Percentiles rank a stretch among this genome's conserved stretches.
phyloP scores from a whole-genome alignment of 2,888 invertebrate species.

The Mesochorus sp. region DNA sequence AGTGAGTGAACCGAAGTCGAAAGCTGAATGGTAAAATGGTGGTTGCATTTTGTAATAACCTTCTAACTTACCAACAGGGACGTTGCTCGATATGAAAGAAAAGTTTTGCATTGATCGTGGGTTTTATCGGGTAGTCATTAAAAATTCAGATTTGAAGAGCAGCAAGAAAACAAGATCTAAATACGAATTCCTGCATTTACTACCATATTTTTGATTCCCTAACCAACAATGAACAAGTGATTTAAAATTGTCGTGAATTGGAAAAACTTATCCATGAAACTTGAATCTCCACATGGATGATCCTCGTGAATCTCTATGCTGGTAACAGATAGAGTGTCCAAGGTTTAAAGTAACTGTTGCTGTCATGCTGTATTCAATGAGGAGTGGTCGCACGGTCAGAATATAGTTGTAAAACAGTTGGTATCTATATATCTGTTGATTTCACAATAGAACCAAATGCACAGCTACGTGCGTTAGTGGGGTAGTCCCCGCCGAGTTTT shows the following conservation, averaged over 20 bases:
- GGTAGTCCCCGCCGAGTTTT: slow-evolving; percentile 65
- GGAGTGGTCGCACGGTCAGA: neutral
- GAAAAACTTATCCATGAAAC: no score
- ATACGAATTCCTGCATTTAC: neutral
- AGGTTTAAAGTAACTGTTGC: slow-evolving; percentile 3
- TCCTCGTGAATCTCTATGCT: no score
- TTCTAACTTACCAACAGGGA: slow-evolving; percentile 5
- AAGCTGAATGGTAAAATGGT: slow-evolving; percentile 10
- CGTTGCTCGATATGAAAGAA: slow-evolving; percentile 20
- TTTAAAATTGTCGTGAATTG: no score
- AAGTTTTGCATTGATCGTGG: slow-evolving; percentile 49
- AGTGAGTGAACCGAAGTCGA: neutral
- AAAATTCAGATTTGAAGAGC: slow-evolving; percentile 65
- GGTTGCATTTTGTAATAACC: slow-evolving; percentile 16
- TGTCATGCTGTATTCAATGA: neutral
- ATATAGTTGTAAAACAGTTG: slow-evolving; percentile 3
- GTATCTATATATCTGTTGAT: neutral
- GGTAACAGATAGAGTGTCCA: neutral
- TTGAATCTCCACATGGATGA: no score
- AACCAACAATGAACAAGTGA: no score
- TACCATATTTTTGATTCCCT: neutral
- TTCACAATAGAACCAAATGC: neutral
- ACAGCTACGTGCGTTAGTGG: neutral
- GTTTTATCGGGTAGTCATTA: slow-evolving; percentile 58
- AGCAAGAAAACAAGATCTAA: slow-evolving; percentile 11